Base-by-base conservation (phyloP, 2,797 vertebrate genomes). In the Siniperca scherzeri region DNA sequence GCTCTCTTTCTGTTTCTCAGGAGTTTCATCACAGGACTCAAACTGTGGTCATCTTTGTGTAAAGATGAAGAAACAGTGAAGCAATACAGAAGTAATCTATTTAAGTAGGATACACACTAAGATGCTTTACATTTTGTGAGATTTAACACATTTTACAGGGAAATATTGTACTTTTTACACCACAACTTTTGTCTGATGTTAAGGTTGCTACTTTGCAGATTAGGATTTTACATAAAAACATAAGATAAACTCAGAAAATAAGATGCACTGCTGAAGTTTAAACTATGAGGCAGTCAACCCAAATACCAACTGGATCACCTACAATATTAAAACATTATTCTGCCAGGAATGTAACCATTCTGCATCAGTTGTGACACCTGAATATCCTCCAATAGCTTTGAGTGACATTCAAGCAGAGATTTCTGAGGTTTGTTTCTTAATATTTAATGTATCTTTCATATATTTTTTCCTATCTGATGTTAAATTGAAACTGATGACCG, bases 11-110 rank as follows among this genome's bases (percentile, higher is more conserved):
- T 64, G 14, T 71, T 22, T 48, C 19, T 57, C 19, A 13, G 25
- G 38, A 50, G 78, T 88, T 87, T 74, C 70, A 87, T 77, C 77
- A 86, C 77, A 52, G 12, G 57, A 56, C 19, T 73, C 46, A 72
- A 73, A 50, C 27, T 89, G 76, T 66, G 10, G 46, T 67, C 82
- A 80, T 61, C 40, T 80, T 70, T 61, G 40, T 72, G 66, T 72
- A 25, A 74, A 74, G 44, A 62, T 57, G 53, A 10, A 44, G 44
- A 25, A 68, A 53, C 12, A 33, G 25, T 75, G 25, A 80, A 33
- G 69, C 46, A 82, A 70, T 22, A 46, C 30, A 66, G 36, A 64
- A 27, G 21, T 8, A 33, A 27, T 67, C 30, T 57, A 61, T 30
- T 59, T 17, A 19, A 66, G 19, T 17, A 8, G 25, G 22, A 48